Percentiles rank a stretch among this genome's conserved stretches.
phyloP scores from a whole-genome alignment of 1,140 invertebrate genomes.

The Triops longicaudatus region DNA sequence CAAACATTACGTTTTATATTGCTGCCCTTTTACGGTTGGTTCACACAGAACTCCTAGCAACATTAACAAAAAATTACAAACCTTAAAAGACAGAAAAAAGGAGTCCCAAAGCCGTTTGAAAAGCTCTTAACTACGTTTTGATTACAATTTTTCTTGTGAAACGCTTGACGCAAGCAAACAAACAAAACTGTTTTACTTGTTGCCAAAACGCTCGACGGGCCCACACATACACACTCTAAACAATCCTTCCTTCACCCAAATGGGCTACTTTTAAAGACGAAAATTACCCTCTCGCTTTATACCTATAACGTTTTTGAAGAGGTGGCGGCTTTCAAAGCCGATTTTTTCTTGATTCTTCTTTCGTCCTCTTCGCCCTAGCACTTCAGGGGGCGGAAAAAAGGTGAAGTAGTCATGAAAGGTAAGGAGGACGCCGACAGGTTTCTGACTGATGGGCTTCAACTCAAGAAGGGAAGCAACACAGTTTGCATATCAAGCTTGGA shows the following conservation, averaged over 20 bases:
- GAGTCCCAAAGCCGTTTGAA: neutral
- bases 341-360: constrained; percentile 8
- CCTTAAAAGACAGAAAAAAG: neutral
- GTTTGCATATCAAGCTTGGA: neutral
- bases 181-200: neutral
- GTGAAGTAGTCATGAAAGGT: neutral
- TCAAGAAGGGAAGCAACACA: neutral
- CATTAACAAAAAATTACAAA: too few species aligned
- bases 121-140: neutral
- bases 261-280: too few species aligned
- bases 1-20: neutral
- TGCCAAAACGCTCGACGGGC: neutral
- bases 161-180: neutral
- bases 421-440: constrained; percentile 13
- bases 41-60: too few species aligned
- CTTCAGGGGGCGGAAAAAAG: neutral
- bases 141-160: neutral
- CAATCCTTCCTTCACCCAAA: neutral
- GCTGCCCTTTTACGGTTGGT: too few species aligned
- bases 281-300: too few species aligned
- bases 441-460: constrained; percentile 5
- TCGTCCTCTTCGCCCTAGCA: neutral
- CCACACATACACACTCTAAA: neutral
- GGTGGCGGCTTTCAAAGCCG: constrained; percentile 17
- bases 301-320: neutral